phyloP scores from a whole-genome alignment of 2,113 vertebrate species.

The Cettia cetti region DNA sequence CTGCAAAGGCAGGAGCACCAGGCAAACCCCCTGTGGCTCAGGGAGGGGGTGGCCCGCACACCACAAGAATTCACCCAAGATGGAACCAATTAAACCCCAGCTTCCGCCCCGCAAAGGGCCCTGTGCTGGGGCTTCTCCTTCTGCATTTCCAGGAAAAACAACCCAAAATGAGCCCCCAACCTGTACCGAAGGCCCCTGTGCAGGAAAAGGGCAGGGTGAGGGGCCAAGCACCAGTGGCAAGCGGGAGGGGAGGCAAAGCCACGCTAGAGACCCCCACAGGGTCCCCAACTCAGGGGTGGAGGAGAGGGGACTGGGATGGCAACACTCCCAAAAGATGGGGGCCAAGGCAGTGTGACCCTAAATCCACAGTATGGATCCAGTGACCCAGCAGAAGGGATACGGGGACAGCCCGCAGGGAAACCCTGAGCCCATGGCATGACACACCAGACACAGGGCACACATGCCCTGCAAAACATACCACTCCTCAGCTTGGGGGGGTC shows the following conservation, averaged over 20 bases:
- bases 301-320: not conserved
- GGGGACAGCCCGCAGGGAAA: not conserved
- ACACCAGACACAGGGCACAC: not conserved
- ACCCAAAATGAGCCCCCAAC: not conserved
- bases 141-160: not conserved
- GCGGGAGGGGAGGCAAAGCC: not conserved
- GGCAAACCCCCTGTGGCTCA: not conserved
- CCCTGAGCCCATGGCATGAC: not conserved
- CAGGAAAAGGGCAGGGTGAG: not conserved
- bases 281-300: accelerated
- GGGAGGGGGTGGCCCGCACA: not conserved
- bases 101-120: conserved; percentile 41
- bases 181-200: not conserved
- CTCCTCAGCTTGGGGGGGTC: not conserved
- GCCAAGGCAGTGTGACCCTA: accelerated
- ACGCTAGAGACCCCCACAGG: accelerated
- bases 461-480: not conserved
- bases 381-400: not conserved
- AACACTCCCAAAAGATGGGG: not conserved
- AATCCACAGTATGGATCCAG: not conserved
- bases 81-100: conserved; percentile 57
- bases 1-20: not conserved
- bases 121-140: not conserved
- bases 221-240: not conserved
- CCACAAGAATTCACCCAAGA: conserved; percentile 55